phyloP scores from a whole-genome alignment of 1,140 invertebrate species.

The Euura saliciscinereae region DNA sequence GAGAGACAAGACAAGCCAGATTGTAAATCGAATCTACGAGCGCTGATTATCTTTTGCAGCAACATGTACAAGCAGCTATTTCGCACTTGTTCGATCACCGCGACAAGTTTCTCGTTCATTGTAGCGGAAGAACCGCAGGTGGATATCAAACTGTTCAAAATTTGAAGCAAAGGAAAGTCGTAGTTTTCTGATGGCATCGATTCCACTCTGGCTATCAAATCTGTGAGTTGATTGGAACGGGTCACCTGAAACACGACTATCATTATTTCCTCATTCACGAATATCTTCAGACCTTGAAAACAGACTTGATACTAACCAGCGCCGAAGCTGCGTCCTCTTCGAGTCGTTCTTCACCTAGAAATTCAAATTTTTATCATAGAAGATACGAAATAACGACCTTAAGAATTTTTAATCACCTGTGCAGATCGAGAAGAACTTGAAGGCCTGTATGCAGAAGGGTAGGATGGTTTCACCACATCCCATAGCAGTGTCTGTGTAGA shows the following conservation, averaged over 20 bases:
- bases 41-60: conserved; percentile 36
- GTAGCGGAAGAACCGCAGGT: conserved; percentile 18
- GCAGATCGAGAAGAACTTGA: conserved; percentile 26
- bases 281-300: too few relatives aligned
- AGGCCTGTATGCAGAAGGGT: conserved; percentile 31
- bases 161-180: conserved; percentile 37
- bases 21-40: conserved; percentile 39
- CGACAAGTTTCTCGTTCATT: conserved; percentile 3
- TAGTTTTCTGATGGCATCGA: conserved; percentile 32
- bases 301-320: too few relatives aligned
- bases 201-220: conserved; percentile 23
- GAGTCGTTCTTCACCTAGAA: too few relatives aligned
- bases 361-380: too few relatives aligned
- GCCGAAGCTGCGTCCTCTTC: too few relatives aligned
- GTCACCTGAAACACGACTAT: background rate
- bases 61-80: background rate
- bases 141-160: conserved; percentile 37
- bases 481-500: conserved; percentile 39
- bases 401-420: conserved; percentile 13
- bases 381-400: too few relatives aligned
- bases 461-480: conserved; percentile 29
- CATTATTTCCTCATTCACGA: too few relatives aligned
- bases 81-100: background rate
- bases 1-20: conserved; percentile 44
- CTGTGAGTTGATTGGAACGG: background rate